phyloP scores from a whole-genome alignment of 1,140 invertebrate genomes.

The Drosophila mayri region DNA sequence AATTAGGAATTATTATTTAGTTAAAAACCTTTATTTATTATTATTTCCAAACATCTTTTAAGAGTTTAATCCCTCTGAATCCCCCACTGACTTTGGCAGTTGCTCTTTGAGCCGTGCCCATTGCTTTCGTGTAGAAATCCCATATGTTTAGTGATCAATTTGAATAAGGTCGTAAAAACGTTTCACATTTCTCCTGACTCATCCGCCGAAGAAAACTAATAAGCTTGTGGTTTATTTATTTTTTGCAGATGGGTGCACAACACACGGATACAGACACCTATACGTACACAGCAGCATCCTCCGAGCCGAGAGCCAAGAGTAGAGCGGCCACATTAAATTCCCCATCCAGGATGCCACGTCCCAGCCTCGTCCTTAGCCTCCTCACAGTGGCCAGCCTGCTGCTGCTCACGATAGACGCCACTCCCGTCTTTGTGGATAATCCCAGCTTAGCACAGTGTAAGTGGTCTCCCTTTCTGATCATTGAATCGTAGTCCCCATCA shows the following conservation, averaged over 20 bases:
- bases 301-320: conserved; percentile 27
- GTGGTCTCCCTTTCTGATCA: conserved; percentile 39
- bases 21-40: neutral
- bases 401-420: conserved; percentile 54
- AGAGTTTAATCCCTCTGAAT: neutral
- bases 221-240: conserved; percentile 3
- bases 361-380: conserved; percentile 46
- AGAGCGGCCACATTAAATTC: conserved; percentile 27
- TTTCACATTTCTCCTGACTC: conserved; percentile 71
- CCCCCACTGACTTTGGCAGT: neutral
- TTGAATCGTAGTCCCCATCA: conserved; percentile 27
- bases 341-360: conserved; percentile 34
- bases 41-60: neutral
- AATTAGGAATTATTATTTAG: neutral
- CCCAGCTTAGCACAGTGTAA: conserved; percentile 85
- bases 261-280: conserved; percentile 28
- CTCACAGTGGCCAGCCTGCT: conserved; percentile 57
- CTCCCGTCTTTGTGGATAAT: conserved; percentile 83
- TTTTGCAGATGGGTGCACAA: conserved; percentile 71
- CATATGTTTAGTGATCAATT: conserved; percentile 52
- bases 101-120: conserved; percentile 47
- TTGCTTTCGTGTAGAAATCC: conserved; percentile 43
- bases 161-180: conserved; percentile 56
- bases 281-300: conserved; percentile 38
- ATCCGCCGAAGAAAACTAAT: conserved; percentile 16